Percentiles rank a stretch among this genome's conserved stretches.
phyloP scores from a whole-genome alignment of 2,797 vertebrate genomes.

The Arrhamphus sclerolepis region DNA sequence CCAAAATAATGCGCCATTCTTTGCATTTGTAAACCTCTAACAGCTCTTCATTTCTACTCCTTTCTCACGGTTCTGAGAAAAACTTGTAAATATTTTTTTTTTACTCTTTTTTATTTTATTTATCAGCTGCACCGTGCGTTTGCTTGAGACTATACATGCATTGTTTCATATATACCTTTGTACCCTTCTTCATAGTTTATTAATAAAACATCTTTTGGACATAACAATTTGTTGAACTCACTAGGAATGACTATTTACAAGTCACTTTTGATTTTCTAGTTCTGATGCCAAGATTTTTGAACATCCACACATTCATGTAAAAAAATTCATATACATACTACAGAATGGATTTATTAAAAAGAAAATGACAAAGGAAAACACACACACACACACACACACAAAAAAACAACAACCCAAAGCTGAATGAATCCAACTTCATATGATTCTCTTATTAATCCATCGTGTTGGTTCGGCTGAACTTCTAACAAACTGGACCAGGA shows the following conservation, averaged over 20 bases:
- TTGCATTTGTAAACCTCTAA: slow-evolving; percentile 70
- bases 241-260: slow-evolving; percentile 85
- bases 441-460: slow-evolving; percentile 36
- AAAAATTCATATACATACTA: slow-evolving; percentile 80
- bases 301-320: slow-evolving; percentile 84
- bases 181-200: slow-evolving; percentile 73
- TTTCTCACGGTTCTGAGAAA: slow-evolving; percentile 68
- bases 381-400: no score
- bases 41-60: slow-evolving; percentile 52
- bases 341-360: slow-evolving; percentile 60
- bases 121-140: slow-evolving; percentile 85
- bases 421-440: slow-evolving; percentile 22
- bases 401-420: no score
- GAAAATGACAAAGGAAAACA: slow-evolving; percentile 53
- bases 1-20: slow-evolving; percentile 67
- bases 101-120: neutral
- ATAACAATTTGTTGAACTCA: slow-evolving; percentile 77
- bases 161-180: slow-evolving; percentile 82
- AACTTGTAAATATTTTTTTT: slow-evolving; percentile 78
- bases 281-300: slow-evolving; percentile 80
- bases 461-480: slow-evolving; percentile 33
- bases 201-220: slow-evolving; percentile 82
- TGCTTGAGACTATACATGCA: slow-evolving; percentile 89
- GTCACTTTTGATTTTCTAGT: slow-evolving; percentile 68
- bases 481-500: slow-evolving; percentile 40